These are phyloP conservation scores for Drosophila pachea DNA, from an alignment of 1,140 invertebrate species.

Conservation along the genomic window DNA sequence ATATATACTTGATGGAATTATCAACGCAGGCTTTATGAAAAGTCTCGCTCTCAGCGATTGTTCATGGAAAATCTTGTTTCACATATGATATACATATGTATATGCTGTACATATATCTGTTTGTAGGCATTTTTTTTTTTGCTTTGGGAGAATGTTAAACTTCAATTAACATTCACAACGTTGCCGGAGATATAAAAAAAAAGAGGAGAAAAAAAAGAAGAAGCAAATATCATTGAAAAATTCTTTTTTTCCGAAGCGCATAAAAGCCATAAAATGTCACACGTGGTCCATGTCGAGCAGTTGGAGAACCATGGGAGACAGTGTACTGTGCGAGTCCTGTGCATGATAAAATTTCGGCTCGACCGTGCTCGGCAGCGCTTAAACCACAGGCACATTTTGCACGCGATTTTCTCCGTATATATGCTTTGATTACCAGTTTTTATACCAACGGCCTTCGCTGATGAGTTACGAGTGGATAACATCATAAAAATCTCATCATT, in stretches of 20 bases:
- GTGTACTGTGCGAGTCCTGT: conserved; percentile 27
- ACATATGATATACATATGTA: too few relatives aligned
- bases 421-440: conserved; percentile 69
- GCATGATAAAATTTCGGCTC: conserved; percentile 30
- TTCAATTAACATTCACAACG: conserved; percentile 59
- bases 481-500: conserved; percentile 72
- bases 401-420: conserved; percentile 13
- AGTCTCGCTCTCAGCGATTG: background rate
- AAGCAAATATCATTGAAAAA: conserved; percentile 6
- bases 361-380: conserved; percentile 41
- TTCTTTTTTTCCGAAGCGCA: conserved; percentile 36
- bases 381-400: conserved; percentile 66
- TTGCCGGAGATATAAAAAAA: conserved; percentile 34
- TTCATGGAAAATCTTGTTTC: conserved; percentile 15
- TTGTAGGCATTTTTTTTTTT: background rate
- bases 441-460: conserved; percentile 51
- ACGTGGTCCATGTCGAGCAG: conserved; percentile 28
- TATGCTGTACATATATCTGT: background rate
- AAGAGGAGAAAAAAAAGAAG: conserved; percentile 23
- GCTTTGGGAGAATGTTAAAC: conserved; percentile 23
- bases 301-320: background rate
- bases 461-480: conserved; percentile 60
- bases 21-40: background rate
- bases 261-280: conserved; percentile 61
- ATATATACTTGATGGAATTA: too few relatives aligned